Evolutionary conservation across 2,797 vertebrate genomes (phyloP).

Genomic region (Tenualosa thibaudeaui): DNA sequence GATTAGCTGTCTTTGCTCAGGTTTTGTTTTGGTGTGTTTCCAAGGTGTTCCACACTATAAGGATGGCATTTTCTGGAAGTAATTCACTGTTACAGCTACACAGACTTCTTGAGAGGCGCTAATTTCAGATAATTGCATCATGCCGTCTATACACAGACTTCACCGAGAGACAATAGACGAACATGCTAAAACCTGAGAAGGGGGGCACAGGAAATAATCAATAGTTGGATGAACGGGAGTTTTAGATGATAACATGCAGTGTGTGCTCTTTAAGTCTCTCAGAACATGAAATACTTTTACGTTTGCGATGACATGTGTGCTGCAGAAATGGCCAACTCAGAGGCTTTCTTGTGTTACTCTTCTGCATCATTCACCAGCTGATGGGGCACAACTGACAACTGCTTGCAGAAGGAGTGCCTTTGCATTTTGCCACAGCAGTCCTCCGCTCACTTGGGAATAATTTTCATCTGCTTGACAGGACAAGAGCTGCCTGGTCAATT

Average conservation of each 20-base stretch:
- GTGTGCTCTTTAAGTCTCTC: background rate
- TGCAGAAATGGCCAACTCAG: background rate
- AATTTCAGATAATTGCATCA: constrained; percentile 22
- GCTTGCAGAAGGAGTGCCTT: background rate
- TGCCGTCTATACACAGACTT: background rate
- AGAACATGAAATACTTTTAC: background rate
- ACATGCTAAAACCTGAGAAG: constrained; percentile 11
- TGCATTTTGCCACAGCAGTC: background rate
- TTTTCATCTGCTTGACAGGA: background rate
- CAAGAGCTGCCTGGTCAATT: constrained; percentile 5
- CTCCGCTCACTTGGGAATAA: background rate
- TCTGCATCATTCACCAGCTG: background rate
- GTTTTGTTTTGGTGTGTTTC: background rate
- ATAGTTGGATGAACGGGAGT: background rate
- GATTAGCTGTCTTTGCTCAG: background rate
- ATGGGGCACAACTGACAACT: background rate
- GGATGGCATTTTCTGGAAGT: background rate
- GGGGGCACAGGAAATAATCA: background rate
- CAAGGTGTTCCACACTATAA: background rate
- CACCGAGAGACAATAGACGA: background rate
- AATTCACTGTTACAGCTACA: background rate
- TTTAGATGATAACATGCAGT: background rate
- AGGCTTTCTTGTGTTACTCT: background rate
- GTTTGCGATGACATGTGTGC: background rate
- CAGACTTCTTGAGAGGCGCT: background rate